Evolutionary conservation across 2,888 invertebrate genomes (phyloP).

Genomic region (Orthonychiurus folsomi): DNA sequence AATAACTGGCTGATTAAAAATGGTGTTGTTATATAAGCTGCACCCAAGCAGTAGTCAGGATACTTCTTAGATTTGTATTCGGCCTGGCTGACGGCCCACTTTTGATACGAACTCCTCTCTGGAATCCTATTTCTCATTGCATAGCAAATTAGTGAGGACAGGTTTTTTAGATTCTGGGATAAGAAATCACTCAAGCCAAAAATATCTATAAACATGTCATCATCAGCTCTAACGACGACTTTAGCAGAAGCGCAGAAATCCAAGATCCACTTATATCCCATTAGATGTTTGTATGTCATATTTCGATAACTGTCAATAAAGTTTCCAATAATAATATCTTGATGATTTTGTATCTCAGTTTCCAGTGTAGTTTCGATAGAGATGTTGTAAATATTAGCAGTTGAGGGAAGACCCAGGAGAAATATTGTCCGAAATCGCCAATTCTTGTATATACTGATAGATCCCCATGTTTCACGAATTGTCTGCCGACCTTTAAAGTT

Average conservation of each 20-base stretch:
- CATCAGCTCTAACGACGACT: not conserved
- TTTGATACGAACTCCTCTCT: not conserved
- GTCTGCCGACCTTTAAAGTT: not conserved
- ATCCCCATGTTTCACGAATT: not conserved
- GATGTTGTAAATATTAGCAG: not conserved
- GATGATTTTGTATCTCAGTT: not conserved
- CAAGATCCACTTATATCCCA: conserved; percentile 2
- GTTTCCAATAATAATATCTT: not conserved
- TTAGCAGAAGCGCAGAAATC: not conserved
- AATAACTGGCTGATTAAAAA: not conserved
- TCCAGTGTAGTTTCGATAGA: not conserved
- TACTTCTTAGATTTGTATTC: not conserved
- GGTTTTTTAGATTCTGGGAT: not conserved
- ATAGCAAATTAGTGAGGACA: not conserved
- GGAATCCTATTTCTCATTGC: not conserved
- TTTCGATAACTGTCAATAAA: conserved; percentile 2
- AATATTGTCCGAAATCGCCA: not conserved
- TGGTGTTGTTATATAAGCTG: conserved; percentile 3
- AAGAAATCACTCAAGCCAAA: not conserved
- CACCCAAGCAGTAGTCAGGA: not conserved
- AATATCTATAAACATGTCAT: conserved; percentile 5
- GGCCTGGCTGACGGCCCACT: not conserved
- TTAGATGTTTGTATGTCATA: conserved; percentile 2
- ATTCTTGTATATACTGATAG: not conserved
- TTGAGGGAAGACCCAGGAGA: not conserved